Evolutionary conservation across 2,113 vertebrate species (phyloP).

Genomic region (Chroicocephalus ridibundus): DNA sequence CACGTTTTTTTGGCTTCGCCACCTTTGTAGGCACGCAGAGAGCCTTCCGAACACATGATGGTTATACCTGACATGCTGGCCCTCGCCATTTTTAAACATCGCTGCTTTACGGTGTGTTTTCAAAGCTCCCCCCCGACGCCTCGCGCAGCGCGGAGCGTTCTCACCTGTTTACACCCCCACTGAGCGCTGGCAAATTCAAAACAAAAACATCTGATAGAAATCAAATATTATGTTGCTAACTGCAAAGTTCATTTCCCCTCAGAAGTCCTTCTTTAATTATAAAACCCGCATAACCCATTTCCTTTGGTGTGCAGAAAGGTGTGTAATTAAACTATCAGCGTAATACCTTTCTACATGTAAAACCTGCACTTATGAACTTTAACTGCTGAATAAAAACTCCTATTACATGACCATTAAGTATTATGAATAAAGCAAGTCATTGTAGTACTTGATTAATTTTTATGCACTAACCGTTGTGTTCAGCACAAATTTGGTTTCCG

Average conservation of each 20-base stretch:
- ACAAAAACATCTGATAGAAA: constrained; percentile 73
- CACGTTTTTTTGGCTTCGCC: not conserved
- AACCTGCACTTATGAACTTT: constrained; percentile 84
- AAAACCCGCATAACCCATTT: constrained; percentile 78
- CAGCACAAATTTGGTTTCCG: constrained; percentile 65
- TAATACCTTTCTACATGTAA: constrained; percentile 83
- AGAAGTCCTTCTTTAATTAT: constrained; percentile 78
- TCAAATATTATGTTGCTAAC: constrained; percentile 55
- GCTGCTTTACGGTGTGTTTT: not conserved
- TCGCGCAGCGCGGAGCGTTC: not conserved
- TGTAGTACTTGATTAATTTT: constrained; percentile 85
- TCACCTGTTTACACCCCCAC: constrained; percentile 39
- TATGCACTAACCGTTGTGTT: constrained; percentile 77
- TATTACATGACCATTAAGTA: constrained; percentile 88
- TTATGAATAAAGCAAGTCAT: constrained; percentile 85
- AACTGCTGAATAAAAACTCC: constrained; percentile 87
- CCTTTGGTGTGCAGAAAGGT: constrained; percentile 86
- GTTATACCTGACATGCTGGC: not conserved
- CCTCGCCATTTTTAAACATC: not conserved
- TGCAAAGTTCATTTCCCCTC: constrained; percentile 72
- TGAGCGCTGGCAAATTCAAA: constrained; percentile 44
- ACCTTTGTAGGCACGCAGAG: not conserved
- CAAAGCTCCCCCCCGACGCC: not conserved
- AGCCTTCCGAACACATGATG: not conserved
- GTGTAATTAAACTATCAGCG: constrained; percentile 85